Evolutionary conservation across 2,113 vertebrate genomes (phyloP).

Genomic region (Orycteropus afer): DNA sequence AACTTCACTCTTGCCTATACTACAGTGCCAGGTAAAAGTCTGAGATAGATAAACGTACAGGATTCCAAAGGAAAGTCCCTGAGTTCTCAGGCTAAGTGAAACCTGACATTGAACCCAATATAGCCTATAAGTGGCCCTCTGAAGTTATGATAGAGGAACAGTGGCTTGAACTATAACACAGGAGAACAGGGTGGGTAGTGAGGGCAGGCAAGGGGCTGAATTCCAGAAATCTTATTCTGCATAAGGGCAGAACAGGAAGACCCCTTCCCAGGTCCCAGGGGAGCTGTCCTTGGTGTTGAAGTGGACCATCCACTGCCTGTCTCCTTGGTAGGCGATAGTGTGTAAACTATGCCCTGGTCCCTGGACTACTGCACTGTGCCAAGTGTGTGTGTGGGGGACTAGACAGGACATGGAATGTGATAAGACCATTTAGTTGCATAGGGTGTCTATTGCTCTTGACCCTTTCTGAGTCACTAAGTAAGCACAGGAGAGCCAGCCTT

Average conservation of each 20-base stretch:
- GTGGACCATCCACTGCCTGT: fast-evolving
- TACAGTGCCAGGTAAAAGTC: not conserved
- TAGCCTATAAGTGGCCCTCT: not conserved
- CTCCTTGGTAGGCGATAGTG: not conserved
- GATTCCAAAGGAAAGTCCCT: not conserved
- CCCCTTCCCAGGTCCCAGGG: not conserved
- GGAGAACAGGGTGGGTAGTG: fast-evolving
- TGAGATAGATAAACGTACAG: not conserved
- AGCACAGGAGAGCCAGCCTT: not conserved
- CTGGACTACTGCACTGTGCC: not conserved
- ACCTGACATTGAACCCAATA: not conserved
- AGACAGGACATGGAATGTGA: not conserved
- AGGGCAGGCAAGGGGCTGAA: not conserved
- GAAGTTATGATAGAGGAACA: not conserved
- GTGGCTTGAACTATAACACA: not conserved
- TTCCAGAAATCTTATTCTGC: not conserved
- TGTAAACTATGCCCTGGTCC: not conserved
- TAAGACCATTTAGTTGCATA: not conserved
- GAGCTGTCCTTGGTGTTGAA: constrained; percentile 20
- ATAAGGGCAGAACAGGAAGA: not conserved
- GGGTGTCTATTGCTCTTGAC: not conserved
- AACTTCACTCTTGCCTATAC: fast-evolving
- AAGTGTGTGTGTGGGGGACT: too few relatives aligned
- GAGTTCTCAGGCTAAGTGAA: not conserved
- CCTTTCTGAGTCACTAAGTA: not conserved